These are phyloP conservation scores for Busseola fusca DNA, from an alignment of 2,888 invertebrate species.

Conservation along the genomic window DNA sequence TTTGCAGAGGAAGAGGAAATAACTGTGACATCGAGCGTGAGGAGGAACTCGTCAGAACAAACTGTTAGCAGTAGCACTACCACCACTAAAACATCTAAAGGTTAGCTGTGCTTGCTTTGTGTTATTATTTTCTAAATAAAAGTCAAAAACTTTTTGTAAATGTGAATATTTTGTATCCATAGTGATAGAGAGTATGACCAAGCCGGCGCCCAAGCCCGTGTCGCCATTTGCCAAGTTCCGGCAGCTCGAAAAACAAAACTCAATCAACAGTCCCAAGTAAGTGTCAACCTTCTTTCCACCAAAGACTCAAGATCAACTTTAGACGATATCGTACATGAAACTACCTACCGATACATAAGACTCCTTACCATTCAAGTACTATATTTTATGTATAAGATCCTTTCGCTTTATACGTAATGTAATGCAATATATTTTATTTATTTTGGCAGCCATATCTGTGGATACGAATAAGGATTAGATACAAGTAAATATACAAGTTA, in stretches of 20 bases:
- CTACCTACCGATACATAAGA: constrained; percentile 31
- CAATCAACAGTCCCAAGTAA: constrained; percentile 94
- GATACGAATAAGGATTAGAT: constrained; percentile 82
- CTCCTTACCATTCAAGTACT: constrained; percentile 57
- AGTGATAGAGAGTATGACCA: constrained; percentile 89
- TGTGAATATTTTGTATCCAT: constrained; percentile 45
- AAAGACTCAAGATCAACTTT: constrained; percentile 24
- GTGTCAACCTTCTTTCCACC: constrained; percentile 60
- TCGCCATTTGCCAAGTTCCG: constrained; percentile 97
- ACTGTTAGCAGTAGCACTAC: constrained; percentile 89
- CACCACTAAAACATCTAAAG: constrained; percentile 90
- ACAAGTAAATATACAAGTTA: constrained; percentile 82
- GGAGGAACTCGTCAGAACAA: constrained; percentile 87
- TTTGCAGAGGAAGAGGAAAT: constrained; percentile 85
- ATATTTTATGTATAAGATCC: constrained; percentile 71
- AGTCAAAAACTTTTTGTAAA: neutral
- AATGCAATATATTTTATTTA: constrained; percentile 81
- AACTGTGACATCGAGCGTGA: constrained; percentile 85
- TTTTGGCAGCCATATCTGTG: constrained; percentile 84
- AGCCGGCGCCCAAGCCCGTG: constrained; percentile 90
- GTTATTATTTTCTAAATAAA: neutral
- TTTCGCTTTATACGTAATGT: constrained; percentile 76
- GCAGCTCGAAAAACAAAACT: constrained; percentile 96
- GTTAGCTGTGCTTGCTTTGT: constrained; percentile 67
- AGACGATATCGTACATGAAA: constrained; percentile 36